Evolutionary conservation across 2,888 invertebrate species (phyloP).

Genomic region (Opisthograptis luteolata): DNA sequence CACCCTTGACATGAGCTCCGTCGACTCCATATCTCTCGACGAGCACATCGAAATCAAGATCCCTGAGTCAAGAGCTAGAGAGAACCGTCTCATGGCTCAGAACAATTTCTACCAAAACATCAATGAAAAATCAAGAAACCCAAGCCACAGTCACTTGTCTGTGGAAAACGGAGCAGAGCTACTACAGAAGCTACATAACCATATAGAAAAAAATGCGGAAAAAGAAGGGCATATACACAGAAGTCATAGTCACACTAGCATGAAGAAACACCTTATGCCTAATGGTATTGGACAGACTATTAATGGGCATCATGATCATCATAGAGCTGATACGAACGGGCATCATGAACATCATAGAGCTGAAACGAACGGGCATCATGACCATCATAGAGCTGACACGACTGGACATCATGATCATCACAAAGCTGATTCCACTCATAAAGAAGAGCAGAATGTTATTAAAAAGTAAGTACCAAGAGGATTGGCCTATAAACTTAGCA

Average conservation of each 20-base stretch:
- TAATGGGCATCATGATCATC: slow-evolving; percentile 66
- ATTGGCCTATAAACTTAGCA: no score
- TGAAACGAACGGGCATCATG: slow-evolving; percentile 64
- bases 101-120: slow-evolving; percentile 77
- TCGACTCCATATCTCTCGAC: slow-evolving; percentile 85
- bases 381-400: slow-evolving; percentile 50
- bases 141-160: slow-evolving; percentile 67
- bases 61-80: slow-evolving; percentile 78
- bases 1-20: slow-evolving; percentile 85
- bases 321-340: slow-evolving; percentile 30
- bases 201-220: slow-evolving; percentile 44
- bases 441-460: slow-evolving; percentile 49
- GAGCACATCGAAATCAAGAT: slow-evolving; percentile 85
- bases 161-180: slow-evolving; percentile 68
- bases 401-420: slow-evolving; percentile 51
- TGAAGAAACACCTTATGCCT: slow-evolving; percentile 71
- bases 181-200: slow-evolving; percentile 47
- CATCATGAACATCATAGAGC: slow-evolving; percentile 51
- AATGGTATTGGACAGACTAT: slow-evolving; percentile 67
- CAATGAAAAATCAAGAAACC: slow-evolving; percentile 70
- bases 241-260: slow-evolving; percentile 76
- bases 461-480: slow-evolving; percentile 75
- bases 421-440: slow-evolving; percentile 47
- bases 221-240: slow-evolving; percentile 65
- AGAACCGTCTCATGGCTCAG: slow-evolving; percentile 78